Conservation (phyloP, 2,888 invertebrate species). For the Taphrorychus bicolor region DNA sequence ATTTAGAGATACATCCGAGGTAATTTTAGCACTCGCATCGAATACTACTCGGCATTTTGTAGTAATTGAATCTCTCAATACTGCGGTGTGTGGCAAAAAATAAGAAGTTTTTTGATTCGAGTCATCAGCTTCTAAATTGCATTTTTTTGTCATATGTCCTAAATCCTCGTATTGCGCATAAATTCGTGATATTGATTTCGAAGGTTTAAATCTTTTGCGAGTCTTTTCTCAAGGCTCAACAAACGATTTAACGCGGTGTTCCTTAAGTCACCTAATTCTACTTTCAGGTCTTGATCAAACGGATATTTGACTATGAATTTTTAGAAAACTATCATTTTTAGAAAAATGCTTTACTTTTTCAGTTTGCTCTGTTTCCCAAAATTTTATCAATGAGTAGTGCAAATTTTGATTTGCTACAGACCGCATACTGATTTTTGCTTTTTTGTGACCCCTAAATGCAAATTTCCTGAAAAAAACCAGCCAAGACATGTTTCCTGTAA, state of each 20-base stretch:
- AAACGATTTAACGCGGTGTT: constrained; percentile 21
- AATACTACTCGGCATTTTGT: constrained; percentile 37
- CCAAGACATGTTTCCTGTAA: neutral
- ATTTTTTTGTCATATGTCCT: constrained; percentile 32
- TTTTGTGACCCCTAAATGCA: no score
- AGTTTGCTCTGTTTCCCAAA: constrained; percentile 8
- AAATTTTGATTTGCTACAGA: no score
- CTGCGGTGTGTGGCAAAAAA: constrained; percentile 34
- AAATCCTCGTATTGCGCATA: constrained; percentile 35
- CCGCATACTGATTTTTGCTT: no score
- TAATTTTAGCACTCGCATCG: constrained; percentile 26
- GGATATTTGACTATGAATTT: neutral
- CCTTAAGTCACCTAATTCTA: constrained; percentile 12
- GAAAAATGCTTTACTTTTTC: neutral
- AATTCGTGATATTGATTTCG: constrained; percentile 29
- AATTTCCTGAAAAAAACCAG: constrained; percentile 1
- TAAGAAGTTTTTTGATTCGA: constrained; percentile 23
- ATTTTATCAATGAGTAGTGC: constrained; percentile 1
- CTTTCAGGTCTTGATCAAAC: constrained; percentile 4
- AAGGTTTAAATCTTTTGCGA: constrained; percentile 16
- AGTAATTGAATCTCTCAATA: constrained; percentile 21
- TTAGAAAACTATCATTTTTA: neutral
- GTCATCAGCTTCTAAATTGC: neutral
- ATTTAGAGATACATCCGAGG: constrained; percentile 20
- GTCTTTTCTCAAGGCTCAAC: constrained; percentile 18